Conservation (phyloP, 2,797 vertebrate species). For the Anniella stebbinsi region DNA sequence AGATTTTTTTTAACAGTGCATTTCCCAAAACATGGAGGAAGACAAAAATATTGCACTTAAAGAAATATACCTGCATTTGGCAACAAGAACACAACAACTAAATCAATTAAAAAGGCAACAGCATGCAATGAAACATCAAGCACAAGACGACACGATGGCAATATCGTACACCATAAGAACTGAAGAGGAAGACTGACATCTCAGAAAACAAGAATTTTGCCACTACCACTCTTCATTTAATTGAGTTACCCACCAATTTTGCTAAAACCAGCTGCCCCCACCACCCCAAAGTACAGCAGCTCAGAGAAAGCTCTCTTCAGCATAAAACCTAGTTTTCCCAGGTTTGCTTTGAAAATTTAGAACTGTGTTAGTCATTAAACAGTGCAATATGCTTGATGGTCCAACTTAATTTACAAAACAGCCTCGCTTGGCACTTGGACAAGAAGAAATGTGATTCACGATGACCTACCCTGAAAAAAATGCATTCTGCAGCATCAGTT, state of each 20-base stretch:
- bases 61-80: constrained; percentile 17
- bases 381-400: neutral
- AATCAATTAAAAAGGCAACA: constrained; percentile 11
- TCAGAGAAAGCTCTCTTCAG: constrained; percentile 55
- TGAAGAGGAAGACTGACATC: constrained; percentile 14
- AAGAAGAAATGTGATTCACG: constrained; percentile 39
- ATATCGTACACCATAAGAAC: accelerated
- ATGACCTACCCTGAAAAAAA: constrained; percentile 34
- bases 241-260: neutral
- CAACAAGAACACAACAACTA: neutral
- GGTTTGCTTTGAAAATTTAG: constrained; percentile 51
- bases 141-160: neutral
- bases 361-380: constrained; percentile 16
- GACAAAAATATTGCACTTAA: neutral
- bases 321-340: constrained; percentile 26
- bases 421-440: neutral
- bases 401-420: neutral
- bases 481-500: neutral
- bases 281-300: constrained; percentile 42
- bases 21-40: neutral
- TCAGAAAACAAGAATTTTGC: constrained; percentile 17
- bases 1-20: neutral
- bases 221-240: constrained; percentile 1
- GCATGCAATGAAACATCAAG: neutral
- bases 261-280: constrained; percentile 31